Percentiles rank a stretch among this genome's conserved stretches.
Evolutionary conservation across 2,113 vertebrate species (phyloP).

Genomic region (Nyctibius bracteatus): DNA sequence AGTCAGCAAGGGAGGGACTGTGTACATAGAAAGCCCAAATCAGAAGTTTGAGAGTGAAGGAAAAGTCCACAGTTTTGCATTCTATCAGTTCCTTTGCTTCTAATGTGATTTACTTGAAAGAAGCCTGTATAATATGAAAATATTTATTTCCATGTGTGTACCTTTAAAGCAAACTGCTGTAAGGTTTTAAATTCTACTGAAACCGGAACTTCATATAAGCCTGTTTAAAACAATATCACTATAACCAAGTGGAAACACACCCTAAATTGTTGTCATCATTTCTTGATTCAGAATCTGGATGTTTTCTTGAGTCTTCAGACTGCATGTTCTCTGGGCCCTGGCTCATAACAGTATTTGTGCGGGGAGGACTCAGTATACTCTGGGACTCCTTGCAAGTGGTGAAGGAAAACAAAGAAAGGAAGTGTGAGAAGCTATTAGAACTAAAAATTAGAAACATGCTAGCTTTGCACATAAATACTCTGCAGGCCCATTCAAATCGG

Average conservation of each 20-base stretch:
- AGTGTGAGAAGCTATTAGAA: background rate
- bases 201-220: background rate
- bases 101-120: background rate
- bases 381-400: slow-evolving; percentile 66
- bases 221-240: background rate
- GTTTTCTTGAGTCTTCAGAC: slow-evolving; percentile 57
- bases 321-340: slow-evolving; percentile 41
- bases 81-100: background rate
- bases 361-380: slow-evolving; percentile 48
- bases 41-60: background rate
- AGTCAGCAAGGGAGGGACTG: background rate
- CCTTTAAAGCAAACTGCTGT: background rate
- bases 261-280: slow-evolving; percentile 53
- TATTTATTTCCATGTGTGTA: background rate
- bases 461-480: background rate
- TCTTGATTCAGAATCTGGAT: slow-evolving; percentile 50
- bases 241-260: slow-evolving; percentile 45
- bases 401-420: slow-evolving; percentile 21
- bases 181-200: background rate
- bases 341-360: background rate
- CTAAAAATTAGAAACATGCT: background rate
- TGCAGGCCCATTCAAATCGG: background rate
- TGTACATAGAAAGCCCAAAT: background rate
- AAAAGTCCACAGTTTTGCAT: background rate
- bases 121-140: background rate